Evolutionary conservation across 2,113 vertebrate genomes (phyloP), one percentile per base, ranked within the genome.

Genomic region (Marcusenius ussheri): DNA sequence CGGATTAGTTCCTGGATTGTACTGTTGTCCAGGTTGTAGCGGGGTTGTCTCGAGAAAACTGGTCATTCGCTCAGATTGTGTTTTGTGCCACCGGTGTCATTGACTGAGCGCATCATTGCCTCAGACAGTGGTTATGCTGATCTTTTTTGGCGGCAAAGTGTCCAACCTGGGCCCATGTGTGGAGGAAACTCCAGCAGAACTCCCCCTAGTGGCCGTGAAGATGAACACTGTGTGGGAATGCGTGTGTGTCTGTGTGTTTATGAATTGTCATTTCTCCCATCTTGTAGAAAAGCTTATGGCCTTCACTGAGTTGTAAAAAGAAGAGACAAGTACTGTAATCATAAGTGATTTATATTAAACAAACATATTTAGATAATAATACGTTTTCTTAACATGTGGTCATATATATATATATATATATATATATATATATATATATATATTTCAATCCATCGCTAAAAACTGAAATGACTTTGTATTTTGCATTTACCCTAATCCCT

Each of bases 11-110:
- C 74, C 74, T 80, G 74, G 35, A 80, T 51, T 35, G 27, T 50
- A 77, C 62, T 47, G 21, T 77, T 89, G 47, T 74, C 66, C 88
- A 50, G 88, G 88, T 89, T 47, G 88, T 50, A 49, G 88, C 62
- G 9, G 15, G 45, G 62, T 11, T 45, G 42, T 77, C 35, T 70
- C 27, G 27, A 19, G 46, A 47, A 42, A 88, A 56, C 17, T 19
- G 31, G 39, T 58, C 13, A 58, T 39, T 58, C 8, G 35, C 31
- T 66, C 56, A 35, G 39, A 66, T 9, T 24, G 35, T 58, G 24
- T 88, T 56, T 39, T 45, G 87, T 62, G 53, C 87, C 15, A 46
- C 49, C 49, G 35, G n/a, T 5, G 1, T 87, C 39, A 6, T 19
- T 9, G 87, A 42, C 31, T 88, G 49, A 88, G 51, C 27, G 3